phyloP scores from a whole-genome alignment of 92 coral and sea anemone species.

The Phenganax stokvisi region DNA sequence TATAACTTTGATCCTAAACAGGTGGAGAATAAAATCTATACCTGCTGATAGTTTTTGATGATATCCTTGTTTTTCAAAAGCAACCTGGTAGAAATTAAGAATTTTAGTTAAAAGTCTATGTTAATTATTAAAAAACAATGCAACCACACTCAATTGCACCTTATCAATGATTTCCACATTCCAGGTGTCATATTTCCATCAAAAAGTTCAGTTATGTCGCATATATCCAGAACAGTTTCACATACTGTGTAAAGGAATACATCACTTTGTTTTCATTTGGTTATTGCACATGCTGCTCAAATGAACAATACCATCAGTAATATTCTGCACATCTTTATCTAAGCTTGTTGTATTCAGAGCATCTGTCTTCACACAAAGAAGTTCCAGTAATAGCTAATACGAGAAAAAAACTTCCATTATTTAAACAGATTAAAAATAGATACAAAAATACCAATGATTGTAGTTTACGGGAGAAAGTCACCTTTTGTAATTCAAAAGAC shows the following conservation, averaged over 20 bases:
- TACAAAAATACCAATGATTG: background rate
- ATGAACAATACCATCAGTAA: slow-evolving; percentile 26
- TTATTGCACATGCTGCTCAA: background rate
- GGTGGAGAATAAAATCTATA: background rate
- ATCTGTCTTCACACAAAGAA: slow-evolving; percentile 16
- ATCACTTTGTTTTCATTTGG: background rate
- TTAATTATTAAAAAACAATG: background rate
- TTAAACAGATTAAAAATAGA: background rate
- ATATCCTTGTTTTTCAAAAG: slow-evolving; percentile 71
- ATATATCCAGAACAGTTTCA: slow-evolving; percentile 72
- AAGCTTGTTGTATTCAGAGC: background rate
- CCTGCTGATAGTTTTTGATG: slow-evolving; percentile 67
- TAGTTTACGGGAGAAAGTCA: background rate
- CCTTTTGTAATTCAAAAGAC: slow-evolving; percentile 87
- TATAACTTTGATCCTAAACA: background rate
- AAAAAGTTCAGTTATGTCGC: slow-evolving; percentile 41
- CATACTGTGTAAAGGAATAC: slow-evolving; percentile 52
- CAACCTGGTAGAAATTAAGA: slow-evolving; percentile 47
- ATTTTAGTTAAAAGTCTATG: background rate
- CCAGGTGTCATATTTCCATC: slow-evolving; percentile 38
- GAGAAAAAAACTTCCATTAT: background rate
- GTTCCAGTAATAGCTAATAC: slow-evolving; percentile 16
- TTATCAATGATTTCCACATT: slow-evolving; percentile 30
- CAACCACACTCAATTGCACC: slow-evolving; percentile 1
- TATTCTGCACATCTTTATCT: slow-evolving; percentile 26